phyloP scores from a whole-genome alignment of 2,888 invertebrate genomes.

The Sminthurides aquaticus region DNA sequence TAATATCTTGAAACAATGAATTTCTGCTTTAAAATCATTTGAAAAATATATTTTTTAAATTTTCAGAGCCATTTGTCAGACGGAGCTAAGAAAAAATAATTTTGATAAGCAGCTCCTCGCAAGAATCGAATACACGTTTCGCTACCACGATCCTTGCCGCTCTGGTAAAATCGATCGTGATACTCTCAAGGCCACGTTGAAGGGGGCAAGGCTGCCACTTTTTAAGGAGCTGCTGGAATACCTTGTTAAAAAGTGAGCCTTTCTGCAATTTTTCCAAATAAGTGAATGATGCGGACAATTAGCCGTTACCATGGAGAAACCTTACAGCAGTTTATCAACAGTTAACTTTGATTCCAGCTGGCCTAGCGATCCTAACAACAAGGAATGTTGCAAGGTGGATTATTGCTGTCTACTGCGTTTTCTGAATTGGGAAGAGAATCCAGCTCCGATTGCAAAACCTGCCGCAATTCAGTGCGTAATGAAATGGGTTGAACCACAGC shows the following conservation, averaged over 20 bases:
- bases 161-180: slow-evolving; percentile 55
- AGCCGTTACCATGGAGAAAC: no score
- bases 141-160: slow-evolving; percentile 54
- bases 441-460: slow-evolving; percentile 51
- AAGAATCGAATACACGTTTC: slow-evolving; percentile 53
- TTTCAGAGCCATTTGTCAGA: slow-evolving; percentile 60
- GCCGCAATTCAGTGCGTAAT: slow-evolving; percentile 49
- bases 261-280: background rate
- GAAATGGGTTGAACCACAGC: slow-evolving; percentile 39
- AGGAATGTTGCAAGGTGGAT: slow-evolving; percentile 47
- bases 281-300: background rate
- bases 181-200: slow-evolving; percentile 58
- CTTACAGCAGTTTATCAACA: background rate
- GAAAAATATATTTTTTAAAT: background rate
- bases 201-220: slow-evolving; percentile 63
- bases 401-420: slow-evolving; percentile 64
- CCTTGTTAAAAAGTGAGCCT: slow-evolving; percentile 58
- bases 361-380: slow-evolving; percentile 32
- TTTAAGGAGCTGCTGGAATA: slow-evolving; percentile 61
- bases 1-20: background rate
- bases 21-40: background rate
- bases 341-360: slow-evolving; percentile 24
- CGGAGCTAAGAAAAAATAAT: slow-evolving; percentile 59
- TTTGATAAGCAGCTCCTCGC: slow-evolving; percentile 34
- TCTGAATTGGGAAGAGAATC: slow-evolving; percentile 59